These are phyloP conservation scores for Drosophila pectinifera DNA, from an alignment of 1,140 invertebrate genomes.

Conservation along the genomic window DNA sequence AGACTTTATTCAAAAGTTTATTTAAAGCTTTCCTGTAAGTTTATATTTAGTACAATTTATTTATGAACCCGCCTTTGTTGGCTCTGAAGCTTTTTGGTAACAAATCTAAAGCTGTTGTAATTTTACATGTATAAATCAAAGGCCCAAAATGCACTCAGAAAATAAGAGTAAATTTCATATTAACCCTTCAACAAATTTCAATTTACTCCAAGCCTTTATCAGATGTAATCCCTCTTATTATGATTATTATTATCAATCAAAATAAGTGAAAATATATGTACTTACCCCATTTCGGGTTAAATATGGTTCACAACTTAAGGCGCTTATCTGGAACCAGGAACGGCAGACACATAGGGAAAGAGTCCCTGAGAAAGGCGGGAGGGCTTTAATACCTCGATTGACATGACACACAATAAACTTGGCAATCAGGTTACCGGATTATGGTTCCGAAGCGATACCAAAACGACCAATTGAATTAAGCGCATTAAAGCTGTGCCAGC, in stretches of 20 bases:
- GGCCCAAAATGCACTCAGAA: not conserved
- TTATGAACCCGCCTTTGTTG: not conserved
- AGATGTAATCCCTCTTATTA: not conserved
- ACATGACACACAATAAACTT: slow-evolving; percentile 62
- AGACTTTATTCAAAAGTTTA: no score
- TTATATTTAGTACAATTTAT: not conserved
- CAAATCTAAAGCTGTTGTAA: no score
- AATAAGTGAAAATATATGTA: not conserved
- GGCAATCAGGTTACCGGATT: slow-evolving; percentile 66
- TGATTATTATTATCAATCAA: not conserved
- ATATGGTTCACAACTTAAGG: slow-evolving; percentile 25
- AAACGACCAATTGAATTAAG: slow-evolving; percentile 69
- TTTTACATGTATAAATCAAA: not conserved
- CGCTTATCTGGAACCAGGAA: slow-evolving; percentile 23
- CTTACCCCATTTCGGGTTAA: not conserved
- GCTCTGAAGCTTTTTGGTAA: not conserved
- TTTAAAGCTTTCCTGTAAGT: not conserved
- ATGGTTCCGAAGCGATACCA: slow-evolving; percentile 36
- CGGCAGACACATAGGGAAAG: slow-evolving; percentile 4
- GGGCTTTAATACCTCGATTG: slow-evolving; percentile 57
- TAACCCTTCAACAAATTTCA: not conserved
- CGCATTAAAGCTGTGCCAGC: slow-evolving; percentile 57
- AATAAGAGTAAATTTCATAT: not conserved
- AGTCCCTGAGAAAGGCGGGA: not conserved
- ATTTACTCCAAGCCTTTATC: not conserved